phyloP scores from a whole-genome alignment of 2,888 invertebrate genomes.

The Troglohyphantes excavatus region DNA sequence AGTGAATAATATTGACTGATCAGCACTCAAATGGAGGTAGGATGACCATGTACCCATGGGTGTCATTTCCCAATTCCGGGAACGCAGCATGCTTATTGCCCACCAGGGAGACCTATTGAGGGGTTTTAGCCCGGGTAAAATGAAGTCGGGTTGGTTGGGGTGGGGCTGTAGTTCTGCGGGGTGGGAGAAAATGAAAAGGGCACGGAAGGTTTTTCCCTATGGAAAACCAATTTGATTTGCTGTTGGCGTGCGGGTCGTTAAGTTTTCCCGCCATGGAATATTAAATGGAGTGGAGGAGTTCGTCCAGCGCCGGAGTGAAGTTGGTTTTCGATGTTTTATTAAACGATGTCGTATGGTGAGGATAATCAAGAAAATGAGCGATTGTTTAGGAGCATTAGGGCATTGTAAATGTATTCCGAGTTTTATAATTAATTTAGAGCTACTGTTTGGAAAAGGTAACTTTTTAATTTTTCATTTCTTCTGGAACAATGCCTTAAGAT shows the following conservation, averaged over 20 bases:
- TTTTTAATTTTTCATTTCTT: no score
- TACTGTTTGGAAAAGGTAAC: no score
- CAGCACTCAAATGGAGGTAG: neutral
- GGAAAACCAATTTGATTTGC: conserved; percentile 58
- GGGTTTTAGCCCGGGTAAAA: conserved; percentile 1
- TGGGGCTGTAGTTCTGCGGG: conserved; percentile 6
- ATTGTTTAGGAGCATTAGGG: no score
- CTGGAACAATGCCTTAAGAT: no score
- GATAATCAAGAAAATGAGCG: no score
- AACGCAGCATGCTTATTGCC: conserved; percentile 21
- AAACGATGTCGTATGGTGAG: no score
- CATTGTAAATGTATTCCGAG: no score
- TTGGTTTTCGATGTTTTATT: no score
- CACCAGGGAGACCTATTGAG: neutral
- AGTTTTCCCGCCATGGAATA: neutral
- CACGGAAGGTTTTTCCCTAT: neutral
- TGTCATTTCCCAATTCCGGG: conserved; percentile 45
- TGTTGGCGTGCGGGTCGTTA: conserved; percentile 54
- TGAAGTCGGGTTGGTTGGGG: neutral
- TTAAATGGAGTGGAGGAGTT: neutral
- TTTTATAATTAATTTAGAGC: no score
- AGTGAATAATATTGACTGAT: conserved; percentile 59
- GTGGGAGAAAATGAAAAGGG: conserved; percentile 15
- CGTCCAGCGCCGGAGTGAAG: no score
- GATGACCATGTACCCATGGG: conserved; percentile 21